Base-by-base conservation (phyloP, 2,888 invertebrate genomes). In the Eretmocerus hayati region DNA sequence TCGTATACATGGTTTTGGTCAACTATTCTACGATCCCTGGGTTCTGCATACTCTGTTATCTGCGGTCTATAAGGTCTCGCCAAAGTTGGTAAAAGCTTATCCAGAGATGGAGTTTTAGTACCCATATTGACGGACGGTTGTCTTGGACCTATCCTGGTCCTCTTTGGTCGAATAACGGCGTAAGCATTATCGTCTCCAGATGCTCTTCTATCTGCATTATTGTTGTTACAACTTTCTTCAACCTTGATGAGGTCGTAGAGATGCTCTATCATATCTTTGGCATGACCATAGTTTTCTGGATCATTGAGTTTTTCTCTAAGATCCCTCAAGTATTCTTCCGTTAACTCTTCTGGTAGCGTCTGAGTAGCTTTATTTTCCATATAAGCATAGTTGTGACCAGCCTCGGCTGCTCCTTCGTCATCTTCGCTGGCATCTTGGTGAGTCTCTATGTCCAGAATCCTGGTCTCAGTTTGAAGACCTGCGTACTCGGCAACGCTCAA, bases 221-320 rank as follows among this genome's bases (percentile, higher is more conserved):
- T 78, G 50, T 75, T 74, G 54, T 79, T 78, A 58, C 80, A 80
- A 54, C 76, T 80, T 59, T 84, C 83, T 61, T 84, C 83, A 3
- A 84, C 79, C 63, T 85, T 84, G 40, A 85, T 83, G 43, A 84
- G 75, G 66, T 85, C 85, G 61, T 86, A 86, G 5, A 86, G 72
- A 59, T 84, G 82, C 62, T 87, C 85, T 52, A 87, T 87, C 75
- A 84, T 83, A 67, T 85, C 85, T 32, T 84, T 75, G 2, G 87
- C 86, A 63, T 86, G 83, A 45, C 81, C 79, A 58, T 84, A 85
- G 49, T 84, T 82, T 46, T 81, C 79, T 0, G 86, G 86, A 63
- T 83, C 83, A 58, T 85, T 83, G 6, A 87, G 66, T 60, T 81
- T 80, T 57, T 82, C 81, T 48, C 82, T 76, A 15, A 87, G 72